A percentile compares a stretch with the other conserved stretches of the same genome.
These are phyloP conservation scores for Florisuga fusca DNA, from an alignment of 2,797 vertebrate species.

Conservation along the genomic window DNA sequence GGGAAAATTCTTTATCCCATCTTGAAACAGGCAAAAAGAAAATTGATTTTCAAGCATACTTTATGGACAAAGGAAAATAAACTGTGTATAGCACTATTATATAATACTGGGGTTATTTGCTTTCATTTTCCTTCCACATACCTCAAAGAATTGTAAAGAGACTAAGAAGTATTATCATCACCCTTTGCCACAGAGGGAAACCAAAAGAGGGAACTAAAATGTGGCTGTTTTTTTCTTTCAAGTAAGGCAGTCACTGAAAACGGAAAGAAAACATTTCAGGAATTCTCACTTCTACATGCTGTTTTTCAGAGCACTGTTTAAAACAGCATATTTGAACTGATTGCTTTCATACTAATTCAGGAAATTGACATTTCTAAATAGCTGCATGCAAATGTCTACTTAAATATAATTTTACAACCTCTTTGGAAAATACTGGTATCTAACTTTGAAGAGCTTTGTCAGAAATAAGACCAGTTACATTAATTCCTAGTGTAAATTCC, in stretches of 20 bases:
- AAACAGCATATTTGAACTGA: background rate
- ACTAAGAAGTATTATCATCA: background rate
- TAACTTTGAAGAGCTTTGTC: background rate
- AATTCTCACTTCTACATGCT: background rate
- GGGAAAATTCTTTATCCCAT: background rate
- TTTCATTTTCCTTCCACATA: background rate
- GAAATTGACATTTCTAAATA: background rate
- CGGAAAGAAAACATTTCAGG: background rate
- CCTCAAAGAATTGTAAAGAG: background rate
- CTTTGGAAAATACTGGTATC: background rate
- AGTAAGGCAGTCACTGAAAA: background rate
- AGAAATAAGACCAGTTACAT: background rate
- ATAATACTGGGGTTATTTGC: background rate
- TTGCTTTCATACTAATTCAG: background rate
- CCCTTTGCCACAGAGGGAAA: background rate
- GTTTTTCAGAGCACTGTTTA: background rate
- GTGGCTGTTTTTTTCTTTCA: background rate
- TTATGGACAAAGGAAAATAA: background rate
- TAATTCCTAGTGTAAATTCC: background rate
- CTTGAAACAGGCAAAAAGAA: background rate
- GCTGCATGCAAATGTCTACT: background rate
- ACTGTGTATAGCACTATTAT: background rate
- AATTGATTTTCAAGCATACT: background rate
- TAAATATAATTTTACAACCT: background rate
- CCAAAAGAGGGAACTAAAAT: slow-evolving; percentile 8